These are phyloP conservation scores for Macropis europaea DNA, from an alignment of 2,888 invertebrate genomes.

Conservation along the genomic window DNA sequence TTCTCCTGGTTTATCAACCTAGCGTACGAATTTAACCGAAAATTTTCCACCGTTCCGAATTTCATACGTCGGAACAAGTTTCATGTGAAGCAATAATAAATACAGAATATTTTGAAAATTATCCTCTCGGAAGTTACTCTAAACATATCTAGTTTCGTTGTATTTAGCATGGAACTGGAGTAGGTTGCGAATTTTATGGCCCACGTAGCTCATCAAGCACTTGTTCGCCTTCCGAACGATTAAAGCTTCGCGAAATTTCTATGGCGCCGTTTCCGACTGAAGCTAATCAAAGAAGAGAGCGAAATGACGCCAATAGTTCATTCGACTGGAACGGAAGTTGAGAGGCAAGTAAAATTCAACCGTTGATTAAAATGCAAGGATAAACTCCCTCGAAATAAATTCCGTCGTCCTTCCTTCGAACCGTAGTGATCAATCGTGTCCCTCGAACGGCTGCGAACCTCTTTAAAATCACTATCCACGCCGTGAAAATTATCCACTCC, in stretches of 20 bases:
- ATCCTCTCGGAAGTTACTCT: too few species aligned
- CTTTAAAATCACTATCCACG: constrained; percentile 5
- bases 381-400: constrained; percentile 32
- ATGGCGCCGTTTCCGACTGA: background rate
- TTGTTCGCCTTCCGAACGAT: background rate
- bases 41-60: too few species aligned
- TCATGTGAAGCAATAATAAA: too few species aligned
- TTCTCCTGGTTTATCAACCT: too few species aligned
- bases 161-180: background rate
- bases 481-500: constrained; percentile 13
- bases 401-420: constrained; percentile 4
- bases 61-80: too few species aligned
- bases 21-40: too few species aligned
- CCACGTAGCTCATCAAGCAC: background rate
- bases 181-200: background rate
- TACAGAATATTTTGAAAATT: too few species aligned
- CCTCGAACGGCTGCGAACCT: constrained; percentile 1
- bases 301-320: constrained; percentile 12
- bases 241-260: constrained; percentile 1
- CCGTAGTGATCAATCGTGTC: constrained; percentile 33
- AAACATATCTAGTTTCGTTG: background rate
- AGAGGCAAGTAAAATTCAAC: constrained; percentile 16
- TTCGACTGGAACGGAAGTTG: background rate
- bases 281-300: constrained; percentile 6
- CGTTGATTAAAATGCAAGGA: constrained; percentile 29